Percentiles rank a stretch among this genome's conserved stretches.
These are phyloP conservation scores for Cydia fagiglandana DNA, from an alignment of 1,140 invertebrate genomes.

Conservation along the genomic window DNA sequence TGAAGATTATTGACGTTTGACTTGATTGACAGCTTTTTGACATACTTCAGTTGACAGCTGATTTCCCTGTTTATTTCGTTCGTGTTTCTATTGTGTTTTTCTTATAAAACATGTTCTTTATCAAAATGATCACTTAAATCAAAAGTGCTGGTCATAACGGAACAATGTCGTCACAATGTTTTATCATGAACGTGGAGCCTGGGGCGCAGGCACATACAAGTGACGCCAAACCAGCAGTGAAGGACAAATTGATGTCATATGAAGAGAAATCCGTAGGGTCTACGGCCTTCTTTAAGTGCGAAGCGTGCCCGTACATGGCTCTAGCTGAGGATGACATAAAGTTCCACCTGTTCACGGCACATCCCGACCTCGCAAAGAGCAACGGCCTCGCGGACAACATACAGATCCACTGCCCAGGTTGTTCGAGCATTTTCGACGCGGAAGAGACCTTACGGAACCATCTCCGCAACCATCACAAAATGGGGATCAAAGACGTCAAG, in stretches of 20 bases:
- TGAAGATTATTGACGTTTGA: neutral
- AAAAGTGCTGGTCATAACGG: conserved; percentile 23
- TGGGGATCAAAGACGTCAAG: conserved; percentile 74
- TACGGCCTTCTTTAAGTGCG: conserved; percentile 73
- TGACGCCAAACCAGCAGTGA: conserved; percentile 53
- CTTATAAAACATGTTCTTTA: conserved; percentile 33
- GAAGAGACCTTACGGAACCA: conserved; percentile 71
- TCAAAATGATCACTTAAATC: conserved; percentile 8
- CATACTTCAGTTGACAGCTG: neutral
- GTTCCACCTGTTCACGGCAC: conserved; percentile 72
- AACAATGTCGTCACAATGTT: conserved; percentile 55
- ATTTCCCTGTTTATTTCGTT: conserved; percentile 10
- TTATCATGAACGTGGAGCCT: conserved; percentile 51
- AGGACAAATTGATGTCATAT: conserved; percentile 73
- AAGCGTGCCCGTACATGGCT: conserved; percentile 75
- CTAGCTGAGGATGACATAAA: conserved; percentile 75
- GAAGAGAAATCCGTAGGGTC: conserved; percentile 75
- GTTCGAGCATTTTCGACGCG: conserved; percentile 66
- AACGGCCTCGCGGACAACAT: conserved; percentile 72
- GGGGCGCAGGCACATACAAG: conserved; percentile 33
- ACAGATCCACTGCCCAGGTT: conserved; percentile 72
- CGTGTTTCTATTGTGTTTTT: neutral
- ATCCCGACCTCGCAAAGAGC: conserved; percentile 67
- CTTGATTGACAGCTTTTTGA: conserved; percentile 6
- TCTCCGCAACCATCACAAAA: conserved; percentile 75